These are phyloP conservation scores for Anhinga anhinga DNA, from an alignment of 2,113 vertebrate genomes.

Conservation along the genomic window DNA sequence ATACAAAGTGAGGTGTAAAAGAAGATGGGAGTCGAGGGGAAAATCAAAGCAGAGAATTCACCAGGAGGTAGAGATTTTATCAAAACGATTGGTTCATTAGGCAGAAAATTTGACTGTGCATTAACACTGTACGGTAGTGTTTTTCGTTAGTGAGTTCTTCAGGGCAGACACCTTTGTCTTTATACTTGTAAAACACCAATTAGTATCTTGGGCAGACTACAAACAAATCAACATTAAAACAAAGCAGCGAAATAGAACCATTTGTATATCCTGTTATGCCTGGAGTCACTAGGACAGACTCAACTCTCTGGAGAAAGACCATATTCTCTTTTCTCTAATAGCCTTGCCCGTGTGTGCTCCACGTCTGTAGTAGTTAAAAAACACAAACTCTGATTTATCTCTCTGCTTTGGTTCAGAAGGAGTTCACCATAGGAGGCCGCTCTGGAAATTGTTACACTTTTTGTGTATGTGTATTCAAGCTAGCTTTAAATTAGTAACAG, in stretches of 20 bases:
- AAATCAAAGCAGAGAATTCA: conserved; percentile 47
- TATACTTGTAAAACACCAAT: conserved; percentile 25
- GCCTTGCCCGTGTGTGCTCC: not conserved
- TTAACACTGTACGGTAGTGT: not conserved
- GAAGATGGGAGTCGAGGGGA: conserved; percentile 8
- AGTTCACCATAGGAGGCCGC: not conserved
- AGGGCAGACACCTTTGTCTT: conserved; percentile 51
- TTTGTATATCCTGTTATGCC: conserved; percentile 26
- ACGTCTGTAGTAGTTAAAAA: not conserved
- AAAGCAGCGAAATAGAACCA: not conserved
- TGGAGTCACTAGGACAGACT: not conserved
- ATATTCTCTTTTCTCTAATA: not conserved
- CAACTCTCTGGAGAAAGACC: not conserved
- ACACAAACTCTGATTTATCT: conserved; percentile 10
- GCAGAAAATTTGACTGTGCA: conserved; percentile 14
- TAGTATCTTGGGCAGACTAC: conserved; percentile 36
- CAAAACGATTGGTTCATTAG: conserved; percentile 51
- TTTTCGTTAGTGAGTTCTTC: conserved; percentile 11
- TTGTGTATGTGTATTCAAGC: not conserved
- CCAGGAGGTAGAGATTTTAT: conserved; percentile 46
- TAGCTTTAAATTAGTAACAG: not conserved
- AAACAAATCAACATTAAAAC: conserved; percentile 48
- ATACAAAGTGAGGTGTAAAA: conserved; percentile 4
- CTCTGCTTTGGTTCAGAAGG: not conserved
- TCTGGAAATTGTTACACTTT: not conserved